Percentiles rank a stretch among this genome's conserved stretches.
Evolutionary conservation across 2,797 vertebrate genomes (phyloP).

Genomic region (Bufotes viridis): DNA sequence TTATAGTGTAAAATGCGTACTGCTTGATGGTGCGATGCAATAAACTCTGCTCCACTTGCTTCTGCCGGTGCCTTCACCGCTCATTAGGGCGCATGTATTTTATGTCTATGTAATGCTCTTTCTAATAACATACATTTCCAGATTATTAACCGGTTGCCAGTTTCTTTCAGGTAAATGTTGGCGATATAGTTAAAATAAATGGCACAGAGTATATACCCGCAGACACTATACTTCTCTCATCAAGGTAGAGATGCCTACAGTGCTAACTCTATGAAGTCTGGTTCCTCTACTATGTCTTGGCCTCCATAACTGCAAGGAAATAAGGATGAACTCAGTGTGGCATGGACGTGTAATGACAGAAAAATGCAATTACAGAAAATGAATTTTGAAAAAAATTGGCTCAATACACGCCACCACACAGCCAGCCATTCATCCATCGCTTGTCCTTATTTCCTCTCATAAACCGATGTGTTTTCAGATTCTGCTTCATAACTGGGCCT

Average conservation of each 20-base stretch:
- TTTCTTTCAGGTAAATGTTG: conserved; percentile 97
- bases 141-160: conserved; percentile 84
- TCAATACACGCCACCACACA: background rate
- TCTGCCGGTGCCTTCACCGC: background rate
- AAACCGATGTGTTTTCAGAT: conserved; percentile 77
- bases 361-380: background rate
- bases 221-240: conserved; percentile 94
- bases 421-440: background rate
- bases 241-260: conserved; percentile 90
- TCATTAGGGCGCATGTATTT: conserved; percentile 4
- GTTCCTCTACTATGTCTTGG: conserved; percentile 78
- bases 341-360: background rate
- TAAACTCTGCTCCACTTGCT: background rate
- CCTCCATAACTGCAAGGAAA: conserved; percentile 83
- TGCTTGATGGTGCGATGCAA: background rate
- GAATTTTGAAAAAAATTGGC: too few species aligned
- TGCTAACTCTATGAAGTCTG: conserved; percentile 80
- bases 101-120: conserved; percentile 11
- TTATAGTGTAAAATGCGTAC: background rate
- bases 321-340: conserved; percentile 76
- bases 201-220: conserved; percentile 95
- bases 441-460: conserved; percentile 79
- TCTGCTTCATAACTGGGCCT: conserved; percentile 73
- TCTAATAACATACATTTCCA: conserved; percentile 64
- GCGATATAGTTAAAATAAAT: conserved; percentile 98